These are phyloP conservation scores for Microctenopoma steveboyesi DNA, from an alignment of 2,797 vertebrate species.

Conservation along the genomic window DNA sequence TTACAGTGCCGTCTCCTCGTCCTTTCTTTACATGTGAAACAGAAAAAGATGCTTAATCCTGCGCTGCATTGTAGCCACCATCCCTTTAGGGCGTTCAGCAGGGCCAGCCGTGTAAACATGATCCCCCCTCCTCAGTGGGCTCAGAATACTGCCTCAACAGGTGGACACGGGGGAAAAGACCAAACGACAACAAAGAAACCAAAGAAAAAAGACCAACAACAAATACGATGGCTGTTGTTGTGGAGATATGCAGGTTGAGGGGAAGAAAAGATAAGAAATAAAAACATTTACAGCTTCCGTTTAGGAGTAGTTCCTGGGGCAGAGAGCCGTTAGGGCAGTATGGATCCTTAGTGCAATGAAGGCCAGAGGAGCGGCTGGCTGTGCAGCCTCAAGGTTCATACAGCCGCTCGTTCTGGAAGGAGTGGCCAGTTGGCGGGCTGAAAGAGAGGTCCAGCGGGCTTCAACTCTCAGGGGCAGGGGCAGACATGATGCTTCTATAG, in stretches of 20 bases:
- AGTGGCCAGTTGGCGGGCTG: conserved; percentile 47
- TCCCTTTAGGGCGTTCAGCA: conserved; percentile 56
- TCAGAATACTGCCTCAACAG: conserved; percentile 68
- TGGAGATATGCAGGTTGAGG: conserved; percentile 60
- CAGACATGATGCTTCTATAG: conserved; percentile 59
- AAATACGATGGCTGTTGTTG: conserved; percentile 56
- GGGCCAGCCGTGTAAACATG: conserved; percentile 79
- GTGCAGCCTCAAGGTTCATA: conserved; percentile 39
- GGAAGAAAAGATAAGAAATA: conserved; percentile 18
- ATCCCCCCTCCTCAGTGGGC: conserved; percentile 52
- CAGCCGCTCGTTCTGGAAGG: conserved; percentile 63
- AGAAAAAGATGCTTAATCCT: conserved; percentile 29
- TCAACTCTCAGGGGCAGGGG: conserved; percentile 62
- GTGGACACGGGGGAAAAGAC: conserved; percentile 11
- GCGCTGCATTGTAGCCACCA: conserved; percentile 38
- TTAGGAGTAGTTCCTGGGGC: conserved; percentile 64
- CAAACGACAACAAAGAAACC: neutral
- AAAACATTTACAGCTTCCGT: conserved; percentile 62
- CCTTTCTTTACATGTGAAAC: conserved; percentile 1
- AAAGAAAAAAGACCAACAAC: conserved; percentile 30
- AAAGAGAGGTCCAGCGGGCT: conserved; percentile 61
- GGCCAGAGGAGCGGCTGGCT: conserved; percentile 62
- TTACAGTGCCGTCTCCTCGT: conserved; percentile 32
- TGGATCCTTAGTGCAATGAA: conserved; percentile 85
- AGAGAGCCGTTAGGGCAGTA: conserved; percentile 72